phyloP scores from a whole-genome alignment of 2,113 vertebrate genomes.

The Nanorana parkeri region DNA sequence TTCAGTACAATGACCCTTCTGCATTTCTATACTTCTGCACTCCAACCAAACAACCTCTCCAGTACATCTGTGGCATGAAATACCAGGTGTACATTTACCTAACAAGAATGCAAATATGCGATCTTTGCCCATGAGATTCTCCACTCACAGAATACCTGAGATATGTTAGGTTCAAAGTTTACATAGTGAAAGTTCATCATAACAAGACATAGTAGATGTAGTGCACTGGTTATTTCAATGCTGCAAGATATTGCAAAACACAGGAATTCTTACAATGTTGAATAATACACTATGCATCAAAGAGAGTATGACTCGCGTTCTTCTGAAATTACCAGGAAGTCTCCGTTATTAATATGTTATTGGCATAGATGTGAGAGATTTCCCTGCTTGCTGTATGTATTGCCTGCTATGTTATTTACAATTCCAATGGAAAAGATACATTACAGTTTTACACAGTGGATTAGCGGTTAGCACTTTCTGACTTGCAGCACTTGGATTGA shows the following conservation, averaged over 20 bases:
- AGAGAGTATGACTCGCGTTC: neutral
- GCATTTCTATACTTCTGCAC: too few relatives aligned
- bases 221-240: neutral
- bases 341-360: neutral
- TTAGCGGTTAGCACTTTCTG: too few relatives aligned
- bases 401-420: too few relatives aligned
- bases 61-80: slow-evolving; percentile 1
- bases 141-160: neutral
- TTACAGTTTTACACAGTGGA: too few relatives aligned
- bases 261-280: neutral
- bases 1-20: neutral
- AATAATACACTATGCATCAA: too few relatives aligned
- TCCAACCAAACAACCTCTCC: neutral
- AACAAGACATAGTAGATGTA: slow-evolving; percentile 18
- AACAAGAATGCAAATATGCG: slow-evolving; percentile 30
- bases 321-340: neutral
- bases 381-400: neutral
- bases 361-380: neutral
- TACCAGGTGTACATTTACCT: neutral
- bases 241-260: neutral
- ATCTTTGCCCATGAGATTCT: slow-evolving; percentile 14
- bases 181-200: slow-evolving; percentile 31
- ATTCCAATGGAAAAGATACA: too few relatives aligned
- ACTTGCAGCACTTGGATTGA: too few relatives aligned
- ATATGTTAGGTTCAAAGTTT: slow-evolving; percentile 29